Percentiles rank a stretch among this genome's conserved stretches.
These are phyloP conservation scores for Dugesia japonica DNA, from an alignment of 2,888 invertebrate species.

Conservation along the genomic window DNA sequence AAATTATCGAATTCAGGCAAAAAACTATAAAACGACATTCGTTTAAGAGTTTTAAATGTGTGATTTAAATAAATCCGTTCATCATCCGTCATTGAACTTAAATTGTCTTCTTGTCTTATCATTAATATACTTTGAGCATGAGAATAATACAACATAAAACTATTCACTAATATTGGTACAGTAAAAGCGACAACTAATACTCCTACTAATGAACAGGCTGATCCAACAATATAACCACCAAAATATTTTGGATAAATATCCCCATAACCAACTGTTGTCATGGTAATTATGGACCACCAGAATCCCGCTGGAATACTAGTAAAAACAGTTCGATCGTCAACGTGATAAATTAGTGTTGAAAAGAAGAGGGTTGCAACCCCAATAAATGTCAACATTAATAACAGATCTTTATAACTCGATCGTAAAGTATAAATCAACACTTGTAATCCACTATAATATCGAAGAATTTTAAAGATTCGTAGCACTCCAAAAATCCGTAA, in stretches of 20 bases:
- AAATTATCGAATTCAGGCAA: constrained; percentile 21
- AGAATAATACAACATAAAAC: constrained; percentile 34
- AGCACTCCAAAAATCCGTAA: constrained; percentile 29
- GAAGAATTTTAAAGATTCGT: constrained; percentile 30
- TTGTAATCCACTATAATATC: constrained; percentile 32
- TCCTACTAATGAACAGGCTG: constrained; percentile 32
- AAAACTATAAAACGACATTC: constrained; percentile 27
- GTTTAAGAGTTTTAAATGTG: constrained; percentile 23
- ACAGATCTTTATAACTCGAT: constrained; percentile 29
- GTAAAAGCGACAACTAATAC: constrained; percentile 33
- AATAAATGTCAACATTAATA: constrained; percentile 32
- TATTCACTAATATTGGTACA: constrained; percentile 33
- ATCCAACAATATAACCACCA: constrained; percentile 33
- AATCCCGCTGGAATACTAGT: constrained; percentile 70
- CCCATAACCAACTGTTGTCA: constrained; percentile 82
- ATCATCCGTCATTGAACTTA: constrained; percentile 24
- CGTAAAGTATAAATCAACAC: constrained; percentile 31
- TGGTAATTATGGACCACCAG: constrained; percentile 92
- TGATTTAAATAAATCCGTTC: constrained; percentile 28
- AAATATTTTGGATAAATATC: constrained; percentile 67
- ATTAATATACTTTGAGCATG: constrained; percentile 32
- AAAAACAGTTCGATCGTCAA: constrained; percentile 25
- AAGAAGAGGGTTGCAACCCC: constrained; percentile 31
- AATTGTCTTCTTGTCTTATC: neutral
- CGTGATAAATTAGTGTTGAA: constrained; percentile 29